These are phyloP conservation scores for Ennomos erosarius DNA, from an alignment of 2,888 invertebrate species.

Conservation along the genomic window DNA sequence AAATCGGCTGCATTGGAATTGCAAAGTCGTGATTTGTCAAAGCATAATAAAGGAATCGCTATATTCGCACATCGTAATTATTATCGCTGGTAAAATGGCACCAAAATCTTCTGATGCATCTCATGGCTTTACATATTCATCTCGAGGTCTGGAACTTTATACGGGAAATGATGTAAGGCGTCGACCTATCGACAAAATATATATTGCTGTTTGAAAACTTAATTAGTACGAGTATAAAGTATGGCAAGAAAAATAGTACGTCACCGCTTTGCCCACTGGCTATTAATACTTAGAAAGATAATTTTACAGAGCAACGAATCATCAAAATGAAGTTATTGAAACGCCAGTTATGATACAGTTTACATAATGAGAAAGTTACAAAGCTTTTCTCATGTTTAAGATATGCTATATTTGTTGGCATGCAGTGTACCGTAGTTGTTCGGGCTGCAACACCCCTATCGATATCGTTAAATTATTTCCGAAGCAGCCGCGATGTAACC, in stretches of 20 bases:
- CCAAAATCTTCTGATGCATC: slow-evolving; percentile 64
- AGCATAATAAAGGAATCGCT: slow-evolving; percentile 84
- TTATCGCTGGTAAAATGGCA: slow-evolving; percentile 82
- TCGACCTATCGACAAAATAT: slow-evolving; percentile 16
- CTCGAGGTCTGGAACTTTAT: slow-evolving; percentile 11
- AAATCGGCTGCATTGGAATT: slow-evolving; percentile 84
- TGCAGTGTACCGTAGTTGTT: slow-evolving; percentile 28
- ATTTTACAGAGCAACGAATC: no score
- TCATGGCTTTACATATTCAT: slow-evolving; percentile 38
- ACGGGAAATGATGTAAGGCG: slow-evolving; percentile 28
- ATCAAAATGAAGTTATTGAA: no score
- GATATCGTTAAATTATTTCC: slow-evolving; percentile 76
- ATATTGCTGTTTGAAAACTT: slow-evolving; percentile 21
- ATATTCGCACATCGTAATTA: slow-evolving; percentile 85
- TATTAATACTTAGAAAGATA: no score
- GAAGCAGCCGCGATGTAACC: slow-evolving; percentile 70
- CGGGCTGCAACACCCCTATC: slow-evolving; percentile 61
- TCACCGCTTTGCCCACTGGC: not conserved
- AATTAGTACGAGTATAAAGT: slow-evolving; percentile 1
- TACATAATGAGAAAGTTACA: not conserved
- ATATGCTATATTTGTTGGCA: slow-evolving; percentile 13
- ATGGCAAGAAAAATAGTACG: not conserved
- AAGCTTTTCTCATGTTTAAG: not conserved
- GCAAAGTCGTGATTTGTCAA: slow-evolving; percentile 86
- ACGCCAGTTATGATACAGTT: not conserved